phyloP scores from a whole-genome alignment of 1,140 invertebrate species.

The Dryas iulia region DNA sequence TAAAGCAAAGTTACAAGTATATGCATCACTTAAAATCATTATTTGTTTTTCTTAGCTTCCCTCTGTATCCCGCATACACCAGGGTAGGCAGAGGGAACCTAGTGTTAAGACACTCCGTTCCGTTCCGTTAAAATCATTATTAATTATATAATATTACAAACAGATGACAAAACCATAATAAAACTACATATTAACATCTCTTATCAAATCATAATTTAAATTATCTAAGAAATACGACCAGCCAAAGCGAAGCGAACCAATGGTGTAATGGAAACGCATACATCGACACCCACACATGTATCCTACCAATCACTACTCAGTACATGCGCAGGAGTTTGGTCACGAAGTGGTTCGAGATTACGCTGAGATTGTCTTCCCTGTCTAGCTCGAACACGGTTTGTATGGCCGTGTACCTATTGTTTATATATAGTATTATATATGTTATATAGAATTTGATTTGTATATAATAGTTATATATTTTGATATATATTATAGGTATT shows the following conservation, averaged over 20 bases:
- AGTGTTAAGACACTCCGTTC: too few relatives aligned
- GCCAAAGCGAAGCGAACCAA: conserved; percentile 26
- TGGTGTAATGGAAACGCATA: conserved; percentile 49
- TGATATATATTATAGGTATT: not conserved
- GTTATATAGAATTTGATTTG: not conserved
- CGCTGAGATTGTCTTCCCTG: conserved; percentile 57
- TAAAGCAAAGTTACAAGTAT: too few relatives aligned
- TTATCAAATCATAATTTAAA: conserved; percentile 3
- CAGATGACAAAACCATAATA: not conserved
- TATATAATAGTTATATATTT: not conserved
- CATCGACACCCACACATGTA: conserved; percentile 40
- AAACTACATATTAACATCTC: not conserved
- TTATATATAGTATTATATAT: not conserved
- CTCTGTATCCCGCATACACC: too few relatives aligned
- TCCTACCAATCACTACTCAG: conserved; percentile 33
- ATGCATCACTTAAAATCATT: too few relatives aligned
- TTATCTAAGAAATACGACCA: conserved; percentile 6
- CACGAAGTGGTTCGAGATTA: conserved; percentile 62
- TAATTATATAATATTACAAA: too few relatives aligned
- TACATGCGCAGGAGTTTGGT: conserved; percentile 59
- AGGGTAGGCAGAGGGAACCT: too few relatives aligned
- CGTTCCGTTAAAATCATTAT: too few relatives aligned
- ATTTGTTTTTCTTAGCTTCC: too few relatives aligned
- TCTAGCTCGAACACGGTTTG: conserved; percentile 13
- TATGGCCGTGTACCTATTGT: not conserved